phyloP scores from a whole-genome alignment of 1,140 invertebrate species.

The Drosophila funebris region DNA sequence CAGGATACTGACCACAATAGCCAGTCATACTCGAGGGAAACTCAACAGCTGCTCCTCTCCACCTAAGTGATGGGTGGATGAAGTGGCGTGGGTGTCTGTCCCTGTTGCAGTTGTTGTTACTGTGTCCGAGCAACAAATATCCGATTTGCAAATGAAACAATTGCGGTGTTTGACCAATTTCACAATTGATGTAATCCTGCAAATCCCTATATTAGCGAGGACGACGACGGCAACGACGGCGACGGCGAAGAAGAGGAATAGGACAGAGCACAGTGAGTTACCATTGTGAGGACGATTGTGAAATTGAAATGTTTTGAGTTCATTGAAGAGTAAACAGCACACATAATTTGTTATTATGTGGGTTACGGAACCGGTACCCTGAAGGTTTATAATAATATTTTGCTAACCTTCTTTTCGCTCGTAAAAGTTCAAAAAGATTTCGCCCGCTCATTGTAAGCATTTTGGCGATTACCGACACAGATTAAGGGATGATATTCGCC shows the following conservation, averaged over 20 bases:
- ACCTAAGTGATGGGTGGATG: conserved; percentile 1
- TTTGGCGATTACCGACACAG: conserved; percentile 77
- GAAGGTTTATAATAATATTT: conserved; percentile 83
- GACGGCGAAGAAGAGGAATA: neutral
- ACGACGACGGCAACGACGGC: conserved; percentile 13
- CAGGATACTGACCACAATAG: conserved; percentile 26
- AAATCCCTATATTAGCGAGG: conserved; percentile 77
- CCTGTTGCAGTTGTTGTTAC: neutral
- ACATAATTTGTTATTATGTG: conserved; percentile 52
- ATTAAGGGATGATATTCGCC: conserved; percentile 78
- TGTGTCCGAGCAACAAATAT: conserved; percentile 67
- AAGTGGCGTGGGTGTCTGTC: conserved; percentile 37
- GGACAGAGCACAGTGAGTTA: too few species aligned
- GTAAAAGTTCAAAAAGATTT: conserved; percentile 82
- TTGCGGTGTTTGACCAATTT: conserved; percentile 79
- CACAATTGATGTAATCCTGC: conserved; percentile 74
- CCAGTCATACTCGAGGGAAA: conserved; percentile 43
- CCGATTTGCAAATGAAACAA: conserved; percentile 83
- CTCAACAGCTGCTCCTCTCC: conserved; percentile 52
- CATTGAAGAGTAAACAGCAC: conserved; percentile 76
- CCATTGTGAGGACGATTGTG: conserved; percentile 63
- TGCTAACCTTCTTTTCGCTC: conserved; percentile 82
- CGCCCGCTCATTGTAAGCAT: conserved; percentile 66
- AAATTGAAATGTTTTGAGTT: conserved; percentile 82
- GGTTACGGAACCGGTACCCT: conserved; percentile 36